These are phyloP conservation scores for Phasia obesa DNA, from an alignment of 2,888 invertebrate genomes.

Conservation along the genomic window DNA sequence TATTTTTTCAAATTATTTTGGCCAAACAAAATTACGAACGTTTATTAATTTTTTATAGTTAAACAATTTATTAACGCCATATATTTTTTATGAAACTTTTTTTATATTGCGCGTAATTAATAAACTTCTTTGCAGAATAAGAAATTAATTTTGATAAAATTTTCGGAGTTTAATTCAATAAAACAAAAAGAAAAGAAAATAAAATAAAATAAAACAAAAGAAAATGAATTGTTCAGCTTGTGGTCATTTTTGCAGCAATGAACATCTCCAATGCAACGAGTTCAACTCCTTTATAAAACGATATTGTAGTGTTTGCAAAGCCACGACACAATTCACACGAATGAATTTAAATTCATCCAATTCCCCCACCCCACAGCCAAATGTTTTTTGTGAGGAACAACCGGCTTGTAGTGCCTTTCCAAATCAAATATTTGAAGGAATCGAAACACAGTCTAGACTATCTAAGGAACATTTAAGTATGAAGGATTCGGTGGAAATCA, in stretches of 20 bases:
- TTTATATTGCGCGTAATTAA: neutral
- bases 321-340: slow-evolving; percentile 64
- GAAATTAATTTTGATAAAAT: slow-evolving; percentile 6
- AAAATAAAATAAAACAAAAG: neutral
- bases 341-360: slow-evolving; percentile 56
- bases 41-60: slow-evolving; percentile 12
- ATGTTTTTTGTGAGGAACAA: slow-evolving; percentile 18
- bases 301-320: slow-evolving; percentile 58
- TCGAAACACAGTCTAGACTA: slow-evolving; percentile 69
- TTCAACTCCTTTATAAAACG: slow-evolving; percentile 50
- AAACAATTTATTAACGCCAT: slow-evolving; percentile 11
- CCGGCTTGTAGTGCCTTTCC: slow-evolving; percentile 37
- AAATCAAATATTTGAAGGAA: slow-evolving; percentile 59
- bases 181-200: too few relatives aligned
- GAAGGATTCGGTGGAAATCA: slow-evolving; percentile 54
- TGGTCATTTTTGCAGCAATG: slow-evolving; percentile 70
- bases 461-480: slow-evolving; percentile 70
- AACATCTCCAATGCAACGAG: slow-evolving; percentile 69
- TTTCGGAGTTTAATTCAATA: neutral
- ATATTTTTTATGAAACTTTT: slow-evolving; percentile 30
- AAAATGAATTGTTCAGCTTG: slow-evolving; percentile 71
- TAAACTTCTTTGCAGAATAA: neutral
- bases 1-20: slow-evolving; percentile 43
- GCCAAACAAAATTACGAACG: slow-evolving; percentile 27
- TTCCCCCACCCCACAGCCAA: neutral